These are phyloP conservation scores for Chanos chanos DNA, from an alignment of 2,797 vertebrate genomes.

Conservation along the genomic window DNA sequence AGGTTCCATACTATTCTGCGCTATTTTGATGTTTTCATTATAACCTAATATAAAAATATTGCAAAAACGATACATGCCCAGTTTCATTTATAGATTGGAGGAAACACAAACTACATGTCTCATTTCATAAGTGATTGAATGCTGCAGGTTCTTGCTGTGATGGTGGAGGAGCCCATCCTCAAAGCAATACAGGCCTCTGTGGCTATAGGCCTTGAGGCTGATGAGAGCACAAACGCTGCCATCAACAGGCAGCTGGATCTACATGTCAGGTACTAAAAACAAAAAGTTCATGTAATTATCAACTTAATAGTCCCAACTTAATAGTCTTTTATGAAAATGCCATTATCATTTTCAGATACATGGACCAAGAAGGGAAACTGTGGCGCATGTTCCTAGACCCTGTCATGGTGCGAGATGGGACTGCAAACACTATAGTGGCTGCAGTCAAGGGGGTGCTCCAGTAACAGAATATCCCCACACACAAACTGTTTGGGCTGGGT, in stretches of 20 bases:
- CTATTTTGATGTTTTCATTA: too few species aligned
- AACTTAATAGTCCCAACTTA: neutral
- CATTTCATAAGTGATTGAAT: constrained; percentile 5
- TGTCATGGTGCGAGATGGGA: too few species aligned
- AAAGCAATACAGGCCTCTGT: neutral
- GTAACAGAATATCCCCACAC: too few species aligned
- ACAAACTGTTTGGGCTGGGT: too few species aligned
- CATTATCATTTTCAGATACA: neutral
- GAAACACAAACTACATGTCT: too few species aligned
- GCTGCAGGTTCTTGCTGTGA: neutral
- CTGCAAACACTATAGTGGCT: too few species aligned
- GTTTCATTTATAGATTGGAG: too few species aligned
- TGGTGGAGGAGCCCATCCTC: constrained; percentile 1
- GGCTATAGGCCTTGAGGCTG: constrained; percentile 1
- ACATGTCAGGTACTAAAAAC: neutral
- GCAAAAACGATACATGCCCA: too few species aligned
- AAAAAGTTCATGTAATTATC: neutral
- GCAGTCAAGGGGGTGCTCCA: too few species aligned
- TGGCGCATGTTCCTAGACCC: too few species aligned
- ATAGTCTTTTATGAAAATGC: neutral
- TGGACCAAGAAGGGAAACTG: neutral
- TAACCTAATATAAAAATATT: too few species aligned
- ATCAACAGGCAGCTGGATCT: neutral
- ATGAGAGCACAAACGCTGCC: constrained; percentile 10
- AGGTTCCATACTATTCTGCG: too few species aligned